A percentile compares a stretch with the other conserved stretches of the same genome.
phyloP scores from a whole-genome alignment of 1,140 invertebrate species.

The Araneus ventricosus region DNA sequence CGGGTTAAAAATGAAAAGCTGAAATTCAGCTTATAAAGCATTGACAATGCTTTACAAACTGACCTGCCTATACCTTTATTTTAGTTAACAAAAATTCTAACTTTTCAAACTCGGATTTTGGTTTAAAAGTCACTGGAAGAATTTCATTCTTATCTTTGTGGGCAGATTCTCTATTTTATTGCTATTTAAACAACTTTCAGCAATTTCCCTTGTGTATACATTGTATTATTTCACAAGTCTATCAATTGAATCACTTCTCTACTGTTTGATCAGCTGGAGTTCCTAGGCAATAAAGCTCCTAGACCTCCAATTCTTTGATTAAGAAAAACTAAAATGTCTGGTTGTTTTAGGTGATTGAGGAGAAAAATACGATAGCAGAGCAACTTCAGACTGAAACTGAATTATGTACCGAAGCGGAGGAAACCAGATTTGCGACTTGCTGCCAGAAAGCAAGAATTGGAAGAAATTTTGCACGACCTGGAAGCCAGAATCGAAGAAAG shows the following conservation, averaged over 20 bases:
- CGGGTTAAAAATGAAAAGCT: too few species aligned
- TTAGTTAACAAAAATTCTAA: too few species aligned
- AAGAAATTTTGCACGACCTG: conserved; percentile 97
- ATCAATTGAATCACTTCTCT: not conserved
- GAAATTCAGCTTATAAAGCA: too few species aligned
- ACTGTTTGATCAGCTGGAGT: not conserved
- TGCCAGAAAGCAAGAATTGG: conserved; percentile 94
- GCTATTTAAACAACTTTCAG: not conserved
- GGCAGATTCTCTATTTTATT: not conserved
- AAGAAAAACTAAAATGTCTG: not conserved
- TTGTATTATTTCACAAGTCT: not conserved
- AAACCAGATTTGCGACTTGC: conserved; percentile 91
- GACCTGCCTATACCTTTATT: too few species aligned
- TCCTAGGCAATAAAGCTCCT: not conserved
- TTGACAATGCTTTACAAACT: too few species aligned
- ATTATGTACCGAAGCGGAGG: conserved; percentile 97
- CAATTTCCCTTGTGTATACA: not conserved
- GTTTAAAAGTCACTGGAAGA: too few species aligned
- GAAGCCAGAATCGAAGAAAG: conserved; percentile 95
- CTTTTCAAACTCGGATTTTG: too few species aligned
- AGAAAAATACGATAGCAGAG: conserved; percentile 95
- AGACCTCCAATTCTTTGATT: not conserved
- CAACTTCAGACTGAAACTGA: conserved; percentile 97
- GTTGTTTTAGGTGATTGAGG: conserved; percentile 84
- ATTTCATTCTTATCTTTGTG: not conserved